These are phyloP conservation scores for Pissodes strobi DNA, from an alignment of 1,140 invertebrate species.

Conservation along the genomic window DNA sequence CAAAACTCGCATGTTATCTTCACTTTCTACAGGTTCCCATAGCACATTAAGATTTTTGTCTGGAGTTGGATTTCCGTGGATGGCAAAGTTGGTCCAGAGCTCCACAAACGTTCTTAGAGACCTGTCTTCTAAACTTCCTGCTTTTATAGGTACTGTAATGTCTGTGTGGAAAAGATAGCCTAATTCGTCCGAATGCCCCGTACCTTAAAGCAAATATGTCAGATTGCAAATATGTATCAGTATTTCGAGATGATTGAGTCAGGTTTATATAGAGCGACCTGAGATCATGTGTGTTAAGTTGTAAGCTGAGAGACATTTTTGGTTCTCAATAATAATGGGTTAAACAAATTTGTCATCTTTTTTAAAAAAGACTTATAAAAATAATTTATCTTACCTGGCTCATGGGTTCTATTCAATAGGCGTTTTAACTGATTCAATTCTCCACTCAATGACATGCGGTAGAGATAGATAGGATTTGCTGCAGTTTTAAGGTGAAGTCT, in stretches of 20 bases:
- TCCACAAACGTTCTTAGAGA: conserved; percentile 17
- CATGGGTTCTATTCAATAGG: conserved; percentile 1
- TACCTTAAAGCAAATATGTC: too few species aligned
- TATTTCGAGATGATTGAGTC: too few species aligned
- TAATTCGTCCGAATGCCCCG: too few species aligned
- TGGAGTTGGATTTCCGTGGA: conserved; percentile 24
- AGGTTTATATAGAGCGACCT: too few species aligned
- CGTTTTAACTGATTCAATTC: conserved; percentile 20
- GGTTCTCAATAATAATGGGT: too few species aligned
- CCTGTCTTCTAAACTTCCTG: conserved; percentile 9
- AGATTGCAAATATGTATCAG: too few species aligned
- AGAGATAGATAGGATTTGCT: conserved; percentile 15
- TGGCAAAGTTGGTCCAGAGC: conserved; percentile 41
- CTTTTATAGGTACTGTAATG: too few species aligned
- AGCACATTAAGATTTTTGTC: neutral
- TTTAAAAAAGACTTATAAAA: too few species aligned
- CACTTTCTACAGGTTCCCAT: conserved; percentile 1
- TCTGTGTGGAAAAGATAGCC: too few species aligned
- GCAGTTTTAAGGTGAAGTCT: neutral
- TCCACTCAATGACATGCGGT: conserved; percentile 16
- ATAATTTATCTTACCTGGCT: conserved; percentile 25
- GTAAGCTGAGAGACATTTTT: too few species aligned
- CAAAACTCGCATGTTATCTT: neutral
- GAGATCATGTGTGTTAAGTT: too few species aligned
- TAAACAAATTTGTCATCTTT: too few species aligned